Conservation (phyloP, 2,113 vertebrate genomes). For the Falco punctatus region DNA sequence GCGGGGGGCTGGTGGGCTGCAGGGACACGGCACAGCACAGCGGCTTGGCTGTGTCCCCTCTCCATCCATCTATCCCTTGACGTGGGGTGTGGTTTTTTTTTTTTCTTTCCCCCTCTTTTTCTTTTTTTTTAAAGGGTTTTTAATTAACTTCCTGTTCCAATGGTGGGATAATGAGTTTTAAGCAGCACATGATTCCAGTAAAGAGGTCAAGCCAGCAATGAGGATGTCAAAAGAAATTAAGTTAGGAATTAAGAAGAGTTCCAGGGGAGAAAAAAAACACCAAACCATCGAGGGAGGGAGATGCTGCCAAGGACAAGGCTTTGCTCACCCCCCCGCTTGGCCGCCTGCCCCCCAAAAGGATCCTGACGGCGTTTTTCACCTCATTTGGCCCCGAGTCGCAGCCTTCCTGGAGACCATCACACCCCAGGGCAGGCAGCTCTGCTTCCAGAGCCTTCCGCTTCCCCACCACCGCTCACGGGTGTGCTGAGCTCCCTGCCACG, state of each 20-base stretch:
- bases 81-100: neutral
- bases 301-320: neutral
- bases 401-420: neutral
- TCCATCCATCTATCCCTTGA: neutral
- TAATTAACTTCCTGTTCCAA: constrained; percentile 79
- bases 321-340: neutral
- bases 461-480: rapidly evolving
- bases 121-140: constrained; percentile 49
- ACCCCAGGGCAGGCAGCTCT: neutral
- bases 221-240: constrained; percentile 75
- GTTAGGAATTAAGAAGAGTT: constrained; percentile 60
- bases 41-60: neutral
- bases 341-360: neutral
- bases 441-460: neutral
- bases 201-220: constrained; percentile 69
- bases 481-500: too few species aligned
- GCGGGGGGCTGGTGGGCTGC: neutral
- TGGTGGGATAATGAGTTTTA: constrained; percentile 75
- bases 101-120: neutral
- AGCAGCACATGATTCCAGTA: constrained; percentile 64
- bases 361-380: neutral
- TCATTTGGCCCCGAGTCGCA: neutral
- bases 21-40: neutral
- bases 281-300: neutral
- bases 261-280: neutral